These are phyloP conservation scores for Rhinichthys osculus DNA, from an alignment of 2,797 vertebrate species.

Conservation along the genomic window DNA sequence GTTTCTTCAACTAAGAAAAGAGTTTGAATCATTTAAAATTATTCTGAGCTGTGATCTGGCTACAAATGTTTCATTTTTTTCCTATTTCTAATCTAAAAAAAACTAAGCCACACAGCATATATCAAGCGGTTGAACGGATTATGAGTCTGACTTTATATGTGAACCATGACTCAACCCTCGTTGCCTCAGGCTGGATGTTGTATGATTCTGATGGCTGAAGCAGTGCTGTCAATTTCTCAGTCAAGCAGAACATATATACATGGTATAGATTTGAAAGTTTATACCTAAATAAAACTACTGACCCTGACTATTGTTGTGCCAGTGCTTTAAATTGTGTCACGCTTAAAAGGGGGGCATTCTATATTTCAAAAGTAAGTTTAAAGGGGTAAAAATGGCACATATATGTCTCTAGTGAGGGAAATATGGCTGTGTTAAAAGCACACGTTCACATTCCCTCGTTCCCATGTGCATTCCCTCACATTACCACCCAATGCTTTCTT, in stretches of 20 bases:
- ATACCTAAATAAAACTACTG: background rate
- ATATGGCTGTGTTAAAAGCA: background rate
- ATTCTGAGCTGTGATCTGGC: background rate
- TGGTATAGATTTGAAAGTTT: constrained; percentile 3
- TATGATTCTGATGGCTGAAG: constrained; percentile 22
- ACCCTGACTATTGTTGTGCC: background rate
- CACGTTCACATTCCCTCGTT: background rate
- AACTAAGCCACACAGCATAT: background rate
- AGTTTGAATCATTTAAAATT: background rate
- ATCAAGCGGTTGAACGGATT: background rate
- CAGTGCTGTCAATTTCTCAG: constrained; percentile 10
- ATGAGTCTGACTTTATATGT: constrained; percentile 12
- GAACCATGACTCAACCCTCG: constrained; percentile 7
- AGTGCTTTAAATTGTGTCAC: background rate
- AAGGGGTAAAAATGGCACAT: constrained; percentile 5
- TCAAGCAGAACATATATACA: constrained; percentile 10
- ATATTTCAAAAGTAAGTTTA: constrained; percentile 7
- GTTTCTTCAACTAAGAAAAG: background rate
- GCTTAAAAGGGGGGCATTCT: background rate
- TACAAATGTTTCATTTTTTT: background rate
- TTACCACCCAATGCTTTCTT: constrained; percentile 24
- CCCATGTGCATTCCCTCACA: constrained; percentile 38
- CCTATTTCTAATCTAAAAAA: background rate
- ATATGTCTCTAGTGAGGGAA: background rate
- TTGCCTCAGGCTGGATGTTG: constrained; percentile 35